Conservation (phyloP, 2,888 invertebrate species). For the Orthosia gracilis region DNA sequence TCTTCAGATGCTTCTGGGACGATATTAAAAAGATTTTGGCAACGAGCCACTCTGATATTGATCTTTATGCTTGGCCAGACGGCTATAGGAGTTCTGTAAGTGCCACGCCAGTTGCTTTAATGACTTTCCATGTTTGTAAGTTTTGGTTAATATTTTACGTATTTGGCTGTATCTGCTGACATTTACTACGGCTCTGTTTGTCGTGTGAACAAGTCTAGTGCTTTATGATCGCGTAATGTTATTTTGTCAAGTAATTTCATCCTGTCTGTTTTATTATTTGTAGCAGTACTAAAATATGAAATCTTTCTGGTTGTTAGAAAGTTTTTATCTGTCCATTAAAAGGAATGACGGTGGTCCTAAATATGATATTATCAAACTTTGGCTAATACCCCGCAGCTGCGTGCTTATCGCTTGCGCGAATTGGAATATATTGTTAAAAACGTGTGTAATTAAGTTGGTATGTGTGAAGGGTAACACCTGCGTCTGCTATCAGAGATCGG, state of each 20-base stretch:
- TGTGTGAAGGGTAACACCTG: constrained; percentile 89
- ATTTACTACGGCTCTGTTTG: constrained; percentile 79
- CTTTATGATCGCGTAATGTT: constrained; percentile 36
- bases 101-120: constrained; percentile 88
- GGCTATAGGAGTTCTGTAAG: constrained; percentile 87
- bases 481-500: constrained; percentile 86
- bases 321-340: constrained; percentile 74
- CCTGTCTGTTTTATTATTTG: constrained; percentile 44
- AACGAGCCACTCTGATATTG: constrained; percentile 89
- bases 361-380: constrained; percentile 78
- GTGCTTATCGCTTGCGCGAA: constrained; percentile 82
- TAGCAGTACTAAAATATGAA: constrained; percentile 33
- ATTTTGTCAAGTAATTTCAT: constrained; percentile 27
- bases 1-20: constrained; percentile 86
- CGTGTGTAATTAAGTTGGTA: constrained; percentile 87
- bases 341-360: constrained; percentile 75
- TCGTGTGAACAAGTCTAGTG: constrained; percentile 67
- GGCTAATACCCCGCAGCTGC: constrained; percentile 85
- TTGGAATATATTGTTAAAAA: constrained; percentile 85
- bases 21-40: constrained; percentile 91
- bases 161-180: constrained; percentile 77
- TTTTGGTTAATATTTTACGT: constrained; percentile 85
- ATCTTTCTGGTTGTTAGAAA: constrained; percentile 56
- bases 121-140: constrained; percentile 89
- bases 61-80: constrained; percentile 90